A percentile compares a stretch with the other conserved stretches of the same genome.
Evolutionary conservation across 2,113 vertebrate genomes (phyloP).

Genomic region (Callopanchax toddi): DNA sequence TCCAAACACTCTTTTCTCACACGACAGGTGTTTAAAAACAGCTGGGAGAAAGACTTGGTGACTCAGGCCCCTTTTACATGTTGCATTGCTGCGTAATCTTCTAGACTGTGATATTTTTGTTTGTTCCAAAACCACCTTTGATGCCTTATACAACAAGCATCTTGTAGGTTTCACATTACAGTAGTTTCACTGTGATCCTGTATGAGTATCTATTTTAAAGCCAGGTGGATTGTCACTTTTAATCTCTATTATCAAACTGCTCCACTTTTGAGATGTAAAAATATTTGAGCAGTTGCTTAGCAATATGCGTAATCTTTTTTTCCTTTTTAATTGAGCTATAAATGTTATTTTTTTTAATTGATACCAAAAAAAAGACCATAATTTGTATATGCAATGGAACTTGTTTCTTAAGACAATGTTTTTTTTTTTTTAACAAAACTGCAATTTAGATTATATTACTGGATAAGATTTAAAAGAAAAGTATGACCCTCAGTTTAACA

Average conservation of each 20-base stretch:
- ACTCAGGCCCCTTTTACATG: conserved; percentile 61
- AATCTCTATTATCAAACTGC: background rate
- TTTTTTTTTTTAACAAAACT: conserved; percentile 46
- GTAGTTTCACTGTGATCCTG: conserved; percentile 76
- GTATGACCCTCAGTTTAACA: too few relatives aligned
- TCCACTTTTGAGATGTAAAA: too few relatives aligned
- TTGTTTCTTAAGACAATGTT: background rate
- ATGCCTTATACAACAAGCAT: conserved; percentile 78
- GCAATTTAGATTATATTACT: background rate
- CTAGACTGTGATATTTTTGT: conserved; percentile 63
- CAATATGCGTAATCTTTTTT: too few relatives aligned
- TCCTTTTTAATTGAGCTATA: too few relatives aligned
- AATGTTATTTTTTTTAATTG: too few relatives aligned
- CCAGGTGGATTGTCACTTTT: conserved; percentile 25
- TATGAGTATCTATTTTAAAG: conserved; percentile 43
- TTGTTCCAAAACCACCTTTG: conserved; percentile 72
- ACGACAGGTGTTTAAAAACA: background rate
- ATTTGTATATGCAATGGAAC: too few relatives aligned
- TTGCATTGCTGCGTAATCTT: conserved; percentile 56
- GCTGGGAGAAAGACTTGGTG: conserved; percentile 30
- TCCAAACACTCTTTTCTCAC: background rate
- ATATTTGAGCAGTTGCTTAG: too few relatives aligned
- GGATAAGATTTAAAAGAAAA: too few relatives aligned
- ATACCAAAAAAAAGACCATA: too few relatives aligned
- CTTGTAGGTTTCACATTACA: conserved; percentile 51